Evolutionary conservation across 2,113 vertebrate genomes (phyloP), one percentile per base, ranked within the genome.

Genomic region (Serinus canaria): DNA sequence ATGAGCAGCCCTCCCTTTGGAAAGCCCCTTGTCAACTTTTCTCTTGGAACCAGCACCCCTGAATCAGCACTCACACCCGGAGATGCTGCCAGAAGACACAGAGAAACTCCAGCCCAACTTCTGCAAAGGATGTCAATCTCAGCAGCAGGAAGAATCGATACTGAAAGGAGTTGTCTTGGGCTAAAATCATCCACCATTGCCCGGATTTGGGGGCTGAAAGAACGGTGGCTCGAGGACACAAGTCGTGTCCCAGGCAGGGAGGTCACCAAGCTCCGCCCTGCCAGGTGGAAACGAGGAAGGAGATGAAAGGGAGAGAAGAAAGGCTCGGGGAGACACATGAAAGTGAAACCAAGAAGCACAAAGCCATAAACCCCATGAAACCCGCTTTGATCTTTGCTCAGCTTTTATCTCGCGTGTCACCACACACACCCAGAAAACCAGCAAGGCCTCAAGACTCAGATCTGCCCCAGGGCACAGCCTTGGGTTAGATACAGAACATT

Each of bases 21-120:
- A 96, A 97, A 97, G 49, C 66, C 94, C 95, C 96, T 75, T 84
- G 66, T 64, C 76, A 72, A 23, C 5, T 5, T 83, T 75, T 70
- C 43, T 53, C 39, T 52, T 22, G 31, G 81, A 47, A n/a, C 9
- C 37, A 59, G 76, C 76, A 52, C 1, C 60, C 76, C 69, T 78
- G 90, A 87, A 55, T 96, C 88, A 95, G 90, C 90, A 75, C 27
- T 78, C 7, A 47, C 33, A 35, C 43, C 18, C 15, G 0, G 55
- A 74, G 63, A 19, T 49, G 62, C 15, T 86, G 74, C 31, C 33
- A 17, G n/a, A 19, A 8, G 35, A 68, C 37, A 79, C 31, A 27
- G 41, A 85, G 67, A 91, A 92, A 68, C 41, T 41, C 0, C 0
- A 82, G 78, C 23, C 37, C 37, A n/a, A 18, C 75, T 96, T 94